Evolutionary conservation across 1,140 invertebrate species (phyloP).

Genomic region (Globodera rostochiensis): DNA sequence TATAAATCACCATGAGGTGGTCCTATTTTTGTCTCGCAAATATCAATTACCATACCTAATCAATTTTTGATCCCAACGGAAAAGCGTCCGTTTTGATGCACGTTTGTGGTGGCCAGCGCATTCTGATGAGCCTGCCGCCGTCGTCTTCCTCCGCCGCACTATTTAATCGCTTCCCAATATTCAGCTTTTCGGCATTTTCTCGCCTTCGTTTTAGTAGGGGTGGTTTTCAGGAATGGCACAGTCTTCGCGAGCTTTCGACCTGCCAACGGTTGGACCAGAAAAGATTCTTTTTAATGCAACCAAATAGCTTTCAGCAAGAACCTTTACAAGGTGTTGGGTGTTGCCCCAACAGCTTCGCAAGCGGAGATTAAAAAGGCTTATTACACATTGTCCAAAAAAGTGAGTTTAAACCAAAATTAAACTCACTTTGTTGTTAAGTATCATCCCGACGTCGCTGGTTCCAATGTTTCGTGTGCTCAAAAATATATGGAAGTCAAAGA

Average conservation of each 20-base stretch:
- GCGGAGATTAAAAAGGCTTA: slow-evolving; percentile 23
- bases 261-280: background rate
- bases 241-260: background rate
- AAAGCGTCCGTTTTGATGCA: background rate
- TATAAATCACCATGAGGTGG: too few species aligned
- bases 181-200: background rate
- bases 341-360: slow-evolving; percentile 1
- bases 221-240: background rate
- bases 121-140: background rate
- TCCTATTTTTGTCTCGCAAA: too few species aligned
- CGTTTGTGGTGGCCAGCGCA: background rate
- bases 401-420: background rate
- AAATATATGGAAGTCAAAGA: slow-evolving; percentile 33
- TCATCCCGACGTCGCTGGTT: slow-evolving; percentile 30
- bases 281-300: background rate
- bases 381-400: slow-evolving; percentile 24
- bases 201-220: too few species aligned
- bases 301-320: slow-evolving; percentile 1
- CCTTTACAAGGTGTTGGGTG: slow-evolving; percentile 13
- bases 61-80: too few species aligned
- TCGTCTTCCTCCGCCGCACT: background rate
- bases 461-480: slow-evolving; percentile 7
- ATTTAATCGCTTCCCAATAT: background rate
- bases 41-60: too few species aligned
- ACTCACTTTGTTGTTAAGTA: slow-evolving; percentile 16